phyloP scores from a whole-genome alignment of 2,797 vertebrate genomes.

The Acomys russatus region DNA sequence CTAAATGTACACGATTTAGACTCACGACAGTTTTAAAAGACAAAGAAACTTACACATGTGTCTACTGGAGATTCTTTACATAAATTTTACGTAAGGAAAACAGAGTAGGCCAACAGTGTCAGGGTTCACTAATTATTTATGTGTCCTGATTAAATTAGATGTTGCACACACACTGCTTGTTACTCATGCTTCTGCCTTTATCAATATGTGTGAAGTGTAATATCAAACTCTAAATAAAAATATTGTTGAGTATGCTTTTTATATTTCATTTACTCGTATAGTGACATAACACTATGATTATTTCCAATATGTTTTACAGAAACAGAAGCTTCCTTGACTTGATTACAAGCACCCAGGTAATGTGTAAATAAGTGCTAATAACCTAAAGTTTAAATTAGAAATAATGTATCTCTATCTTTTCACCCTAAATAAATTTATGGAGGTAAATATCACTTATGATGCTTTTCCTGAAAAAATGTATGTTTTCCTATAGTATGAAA shows the following conservation, averaged over 20 bases:
- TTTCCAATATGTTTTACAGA: not conserved
- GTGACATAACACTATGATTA: not conserved
- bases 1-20: not conserved
- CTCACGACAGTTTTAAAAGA: not conserved
- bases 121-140: not conserved
- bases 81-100: not conserved
- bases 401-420: not conserved
- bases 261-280: not conserved
- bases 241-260: not conserved
- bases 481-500: not conserved
- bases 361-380: not conserved
- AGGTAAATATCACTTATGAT: not conserved
- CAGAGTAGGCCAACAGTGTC: not conserved
- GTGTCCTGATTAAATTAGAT: not conserved
- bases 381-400: not conserved
- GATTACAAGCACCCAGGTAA: not conserved
- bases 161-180: not conserved
- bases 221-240: not conserved
- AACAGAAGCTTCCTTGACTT: not conserved
- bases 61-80: not conserved
- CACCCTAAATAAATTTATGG: not conserved
- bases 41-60: not conserved
- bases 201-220: not conserved
- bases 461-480: not conserved
- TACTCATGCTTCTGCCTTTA: not conserved